Conservation (phyloP, 1,140 invertebrate species). For the Augochlora pura region DNA sequence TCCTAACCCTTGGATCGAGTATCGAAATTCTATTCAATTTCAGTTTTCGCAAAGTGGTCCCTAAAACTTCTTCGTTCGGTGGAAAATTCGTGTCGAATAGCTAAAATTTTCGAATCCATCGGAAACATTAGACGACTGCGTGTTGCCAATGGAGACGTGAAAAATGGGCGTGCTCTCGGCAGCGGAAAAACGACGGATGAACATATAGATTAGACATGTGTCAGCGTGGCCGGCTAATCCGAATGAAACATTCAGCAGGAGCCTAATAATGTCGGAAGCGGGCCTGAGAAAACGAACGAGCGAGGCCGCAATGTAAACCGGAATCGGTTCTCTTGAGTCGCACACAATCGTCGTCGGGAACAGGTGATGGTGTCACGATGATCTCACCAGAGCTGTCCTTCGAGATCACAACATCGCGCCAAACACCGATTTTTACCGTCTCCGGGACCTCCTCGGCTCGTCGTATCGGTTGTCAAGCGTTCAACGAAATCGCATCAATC, state of each 20-base stretch:
- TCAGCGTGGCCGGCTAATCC: conserved; percentile 15
- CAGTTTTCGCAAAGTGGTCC: too few species aligned
- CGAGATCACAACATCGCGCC: conserved; percentile 55
- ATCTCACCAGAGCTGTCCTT: conserved; percentile 65
- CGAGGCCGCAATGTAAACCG: not conserved
- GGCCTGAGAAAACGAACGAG: not conserved
- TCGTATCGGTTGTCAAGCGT: not conserved
- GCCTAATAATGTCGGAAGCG: not conserved
- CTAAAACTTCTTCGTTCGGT: not conserved
- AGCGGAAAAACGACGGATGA: conserved; percentile 25
- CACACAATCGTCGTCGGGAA: conserved; percentile 18
- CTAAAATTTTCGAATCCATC: conserved; percentile 32
- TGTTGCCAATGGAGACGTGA: conserved; percentile 65
- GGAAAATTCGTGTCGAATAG: not conserved
- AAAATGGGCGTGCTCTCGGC: conserved; percentile 56
- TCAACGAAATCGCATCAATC: conserved; percentile 9
- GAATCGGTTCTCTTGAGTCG: not conserved
- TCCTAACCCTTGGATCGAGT: too few species aligned
- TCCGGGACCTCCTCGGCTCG: too few species aligned
- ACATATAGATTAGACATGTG: conserved; percentile 25
- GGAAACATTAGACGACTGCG: conserved; percentile 19
- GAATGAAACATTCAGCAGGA: not conserved
- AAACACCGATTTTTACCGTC: conserved; percentile 10
- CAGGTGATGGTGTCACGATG: conserved; percentile 60
- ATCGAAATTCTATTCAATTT: too few species aligned